These are phyloP conservation scores for Pollenia angustigena DNA, from an alignment of 2,888 invertebrate genomes.

Conservation along the genomic window DNA sequence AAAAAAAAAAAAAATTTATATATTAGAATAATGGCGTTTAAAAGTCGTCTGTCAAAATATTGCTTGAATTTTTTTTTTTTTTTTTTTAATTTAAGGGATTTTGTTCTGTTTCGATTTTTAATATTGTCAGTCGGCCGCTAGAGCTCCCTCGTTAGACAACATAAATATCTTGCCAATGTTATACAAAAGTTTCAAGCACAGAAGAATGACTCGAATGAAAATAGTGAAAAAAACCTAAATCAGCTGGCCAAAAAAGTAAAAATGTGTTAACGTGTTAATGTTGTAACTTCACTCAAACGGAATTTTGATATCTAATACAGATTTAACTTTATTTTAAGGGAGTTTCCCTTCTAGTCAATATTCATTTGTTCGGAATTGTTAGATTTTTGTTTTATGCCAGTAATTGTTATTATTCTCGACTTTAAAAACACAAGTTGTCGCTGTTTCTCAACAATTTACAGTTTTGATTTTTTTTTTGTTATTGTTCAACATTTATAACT, in stretches of 20 bases:
- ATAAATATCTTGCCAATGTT: constrained; percentile 10
- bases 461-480: constrained; percentile 10
- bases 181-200: constrained; percentile 23
- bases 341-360: too few relatives aligned
- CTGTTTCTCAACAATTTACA: constrained; percentile 15
- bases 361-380: constrained; percentile 1
- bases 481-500: constrained; percentile 27
- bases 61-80: constrained; percentile 12
- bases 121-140: constrained; percentile 4
- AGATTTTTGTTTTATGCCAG: constrained; percentile 27
- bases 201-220: too few relatives aligned
- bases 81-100: background rate
- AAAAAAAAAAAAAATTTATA: constrained; percentile 13
- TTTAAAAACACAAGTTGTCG: constrained; percentile 37
- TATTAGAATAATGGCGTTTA: constrained; percentile 50
- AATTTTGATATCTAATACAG: too few relatives aligned
- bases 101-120: constrained; percentile 3
- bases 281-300: too few relatives aligned
- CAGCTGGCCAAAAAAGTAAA: too few relatives aligned
- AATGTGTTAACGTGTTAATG: too few relatives aligned
- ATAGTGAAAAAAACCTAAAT: too few relatives aligned
- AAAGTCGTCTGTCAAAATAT: constrained; percentile 59
- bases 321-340: too few relatives aligned
- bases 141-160: background rate
- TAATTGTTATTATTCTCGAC: constrained; percentile 7